Evolutionary conservation across 2,113 vertebrate species (phyloP).

Genomic region (Eolophus roseicapilla): DNA sequence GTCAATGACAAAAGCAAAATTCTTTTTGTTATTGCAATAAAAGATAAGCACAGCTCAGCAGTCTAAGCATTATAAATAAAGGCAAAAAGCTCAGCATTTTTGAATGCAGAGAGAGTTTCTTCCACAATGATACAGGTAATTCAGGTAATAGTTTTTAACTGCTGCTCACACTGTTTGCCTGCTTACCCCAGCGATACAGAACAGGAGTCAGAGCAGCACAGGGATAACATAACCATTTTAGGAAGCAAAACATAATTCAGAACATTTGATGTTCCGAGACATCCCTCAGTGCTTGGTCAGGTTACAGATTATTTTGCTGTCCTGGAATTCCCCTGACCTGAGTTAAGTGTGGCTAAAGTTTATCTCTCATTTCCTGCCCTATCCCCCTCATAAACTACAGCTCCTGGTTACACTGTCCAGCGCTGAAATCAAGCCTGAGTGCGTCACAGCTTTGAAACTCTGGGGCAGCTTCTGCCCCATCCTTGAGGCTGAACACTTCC

Average conservation of each 20-base stretch:
- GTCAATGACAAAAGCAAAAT: neutral
- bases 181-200: neutral
- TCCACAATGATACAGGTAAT: neutral
- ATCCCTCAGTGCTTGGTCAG: neutral
- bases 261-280: neutral
- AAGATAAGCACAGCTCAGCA: neutral
- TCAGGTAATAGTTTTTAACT: neutral
- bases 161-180: neutral
- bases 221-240: neutral
- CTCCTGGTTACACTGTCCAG: neutral
- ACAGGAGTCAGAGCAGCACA: neutral
- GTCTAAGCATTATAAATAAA: neutral
- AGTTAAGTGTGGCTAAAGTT: slow-evolving; percentile 31
- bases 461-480: neutral
- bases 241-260: neutral
- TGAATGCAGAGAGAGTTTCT: neutral
- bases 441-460: neutral
- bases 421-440: neutral
- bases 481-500: neutral
- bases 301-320: slow-evolving; percentile 34
- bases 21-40: neutral
- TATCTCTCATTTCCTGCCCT: slow-evolving; percentile 28
- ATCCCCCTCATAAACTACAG: neutral
- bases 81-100: neutral
- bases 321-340: neutral